These are phyloP conservation scores for Saccostrea cuccullata DNA, from an alignment of 1,140 invertebrate genomes.

Conservation along the genomic window DNA sequence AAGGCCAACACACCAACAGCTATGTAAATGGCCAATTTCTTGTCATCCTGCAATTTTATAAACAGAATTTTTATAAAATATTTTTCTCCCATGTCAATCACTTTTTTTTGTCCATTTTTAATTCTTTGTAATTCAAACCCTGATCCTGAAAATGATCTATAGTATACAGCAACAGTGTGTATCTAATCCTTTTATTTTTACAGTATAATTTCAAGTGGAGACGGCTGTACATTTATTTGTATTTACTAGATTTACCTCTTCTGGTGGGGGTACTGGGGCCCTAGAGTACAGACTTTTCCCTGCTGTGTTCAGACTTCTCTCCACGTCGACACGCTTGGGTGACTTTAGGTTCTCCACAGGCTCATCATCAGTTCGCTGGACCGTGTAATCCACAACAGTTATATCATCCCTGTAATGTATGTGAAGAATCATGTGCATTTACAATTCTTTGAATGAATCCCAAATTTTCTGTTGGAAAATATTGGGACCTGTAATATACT, in stretches of 20 bases:
- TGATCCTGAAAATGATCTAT: too few species aligned
- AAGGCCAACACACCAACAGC: conserved; percentile 41
- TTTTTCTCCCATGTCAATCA: too few species aligned
- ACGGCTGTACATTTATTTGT: too few species aligned
- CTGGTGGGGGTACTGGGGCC: background rate
- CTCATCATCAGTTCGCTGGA: conserved; percentile 30
- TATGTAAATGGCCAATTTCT: conserved; percentile 48
- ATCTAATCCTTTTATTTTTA: too few species aligned
- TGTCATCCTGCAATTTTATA: conserved; percentile 16
- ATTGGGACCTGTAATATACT: background rate
- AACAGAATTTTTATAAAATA: background rate
- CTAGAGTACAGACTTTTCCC: conserved; percentile 49
- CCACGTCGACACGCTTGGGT: conserved; percentile 34
- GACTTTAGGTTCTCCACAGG: conserved; percentile 46
- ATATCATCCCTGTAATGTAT: conserved; percentile 41
- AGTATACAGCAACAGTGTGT: too few species aligned
- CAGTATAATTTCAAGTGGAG: too few species aligned
- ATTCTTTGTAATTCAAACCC: too few species aligned
- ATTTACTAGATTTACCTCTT: conserved; percentile 15
- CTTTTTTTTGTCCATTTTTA: too few species aligned
- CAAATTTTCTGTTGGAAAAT: background rate
- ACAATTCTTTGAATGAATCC: background rate
- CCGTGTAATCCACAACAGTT: conserved; percentile 50
- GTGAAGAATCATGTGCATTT: too few species aligned
- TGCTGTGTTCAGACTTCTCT: conserved; percentile 40